Evolutionary conservation across 2,888 invertebrate species (phyloP).

Genomic region (Exephanes ischioxanthus): DNA sequence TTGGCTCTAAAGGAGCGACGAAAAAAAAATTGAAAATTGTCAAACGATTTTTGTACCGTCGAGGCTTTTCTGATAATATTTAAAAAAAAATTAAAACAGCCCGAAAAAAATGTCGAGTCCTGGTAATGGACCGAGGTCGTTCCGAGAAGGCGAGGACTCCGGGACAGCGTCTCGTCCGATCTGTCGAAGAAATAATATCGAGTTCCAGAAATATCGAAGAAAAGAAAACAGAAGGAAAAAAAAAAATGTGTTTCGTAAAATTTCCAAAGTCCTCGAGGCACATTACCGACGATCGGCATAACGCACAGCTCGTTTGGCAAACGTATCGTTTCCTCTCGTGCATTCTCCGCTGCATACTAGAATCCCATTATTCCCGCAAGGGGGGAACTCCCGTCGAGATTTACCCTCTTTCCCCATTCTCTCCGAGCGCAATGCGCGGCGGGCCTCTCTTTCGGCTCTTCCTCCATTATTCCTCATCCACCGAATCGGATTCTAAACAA

Average conservation of each 20-base stretch:
- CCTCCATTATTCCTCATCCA: constrained; percentile 58
- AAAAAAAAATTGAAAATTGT: too few relatives aligned
- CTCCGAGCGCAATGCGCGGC: constrained; percentile 39
- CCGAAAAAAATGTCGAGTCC: constrained; percentile 1
- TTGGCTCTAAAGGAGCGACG: too few relatives aligned
- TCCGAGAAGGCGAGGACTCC: constrained; percentile 28
- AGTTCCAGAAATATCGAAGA: constrained; percentile 47
- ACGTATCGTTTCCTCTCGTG: constrained; percentile 71
- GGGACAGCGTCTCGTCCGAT: constrained; percentile 29
- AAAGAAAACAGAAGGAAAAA: constrained; percentile 30
- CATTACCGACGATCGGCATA: constrained; percentile 47
- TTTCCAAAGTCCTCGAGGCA: constrained; percentile 51
- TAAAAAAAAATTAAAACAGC: background rate
- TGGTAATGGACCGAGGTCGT: background rate
- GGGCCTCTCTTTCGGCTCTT: constrained; percentile 51
- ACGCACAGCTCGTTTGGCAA: constrained; percentile 69
- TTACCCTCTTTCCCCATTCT: constrained; percentile 58
- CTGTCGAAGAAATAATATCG: constrained; percentile 55
- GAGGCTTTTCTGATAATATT: background rate
- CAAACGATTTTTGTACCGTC: too few relatives aligned
- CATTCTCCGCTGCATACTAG: constrained; percentile 24
- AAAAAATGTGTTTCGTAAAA: constrained; percentile 50
- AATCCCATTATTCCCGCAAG: constrained; percentile 60
- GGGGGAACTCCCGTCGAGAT: constrained; percentile 61
- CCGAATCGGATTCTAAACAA: constrained; percentile 37